Evolutionary conservation across 2,797 vertebrate species (phyloP), one percentile per base, ranked within the genome.

Genomic region (Xiphophorus birchmanni): DNA sequence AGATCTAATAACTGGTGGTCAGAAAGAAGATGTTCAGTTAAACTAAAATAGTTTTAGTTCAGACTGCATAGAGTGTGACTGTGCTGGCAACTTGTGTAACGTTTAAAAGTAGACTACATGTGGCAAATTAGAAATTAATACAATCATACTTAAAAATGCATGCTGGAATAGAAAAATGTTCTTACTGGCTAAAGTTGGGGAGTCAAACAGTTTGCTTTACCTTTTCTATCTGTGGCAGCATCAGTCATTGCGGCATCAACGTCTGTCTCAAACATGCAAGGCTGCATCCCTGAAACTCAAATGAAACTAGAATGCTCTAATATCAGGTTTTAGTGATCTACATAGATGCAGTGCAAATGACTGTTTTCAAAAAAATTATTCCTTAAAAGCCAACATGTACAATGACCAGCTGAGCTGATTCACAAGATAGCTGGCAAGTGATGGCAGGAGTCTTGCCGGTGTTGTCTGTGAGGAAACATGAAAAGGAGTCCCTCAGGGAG

Each of bases 361-460:
- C 35, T 67, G 63, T 37, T 67, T 67, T 35, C 2, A 21, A 37
- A n/a, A 58, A 37, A 67, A 40, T 0, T 0, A 65, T 1, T 67
- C 35, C 18, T 65, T 74, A 75, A 17, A 82, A 80, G 90, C 79
- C 77, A 84, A 79, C 86, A 85, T 87, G 84, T 74, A 82, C 88
- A 91, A 90, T 81, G 88, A 83, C 87, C 82, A 90, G 85, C 67
- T 15, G 35, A 42, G 65, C 47, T 11, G 7, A 26, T 69, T 78
- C 21, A 50, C 8, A 18, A 77, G 1, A 67, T 67, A 40, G 37
- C 18, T 35, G 32, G 6, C 21, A 47, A 18, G 77, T 75, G 81
- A 92, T 87, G 77, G 88, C 42, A 63, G 74, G 65, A 82, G 83
- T 78, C 65, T 73, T 87, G 83, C 86, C 87, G 84, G 73, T 56